A percentile compares a stretch with the other conserved stretches of the same genome.
These are phyloP conservation scores for Brachionus sp. DNA, from an alignment of 1,140 invertebrate genomes.

Conservation along the genomic window DNA sequence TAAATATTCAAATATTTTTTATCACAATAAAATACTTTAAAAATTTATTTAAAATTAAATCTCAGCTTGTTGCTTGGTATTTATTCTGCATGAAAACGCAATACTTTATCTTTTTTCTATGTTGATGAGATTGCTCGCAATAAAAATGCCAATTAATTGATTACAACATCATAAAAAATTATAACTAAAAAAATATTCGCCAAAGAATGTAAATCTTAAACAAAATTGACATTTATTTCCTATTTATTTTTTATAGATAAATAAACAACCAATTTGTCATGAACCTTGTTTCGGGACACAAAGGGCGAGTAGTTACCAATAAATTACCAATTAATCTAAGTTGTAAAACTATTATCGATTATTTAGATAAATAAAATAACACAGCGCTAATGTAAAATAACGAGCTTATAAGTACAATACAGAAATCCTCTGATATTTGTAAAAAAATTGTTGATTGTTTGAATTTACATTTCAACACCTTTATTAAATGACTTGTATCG, in stretches of 20 bases:
- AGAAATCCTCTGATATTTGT: neutral
- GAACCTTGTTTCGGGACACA: conserved; percentile 5
- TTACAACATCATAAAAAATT: conserved; percentile 34
- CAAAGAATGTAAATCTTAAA: neutral
- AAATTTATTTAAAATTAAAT: conserved; percentile 13
- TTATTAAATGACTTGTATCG: neutral
- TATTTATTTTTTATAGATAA: conserved; percentile 15
- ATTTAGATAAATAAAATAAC: neutral
- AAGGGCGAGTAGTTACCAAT: neutral
- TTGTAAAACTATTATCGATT: conserved; percentile 23
- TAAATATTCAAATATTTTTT: neutral
- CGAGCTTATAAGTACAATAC: conserved; percentile 12
- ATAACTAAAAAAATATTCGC: neutral
- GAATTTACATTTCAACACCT: conserved; percentile 36
- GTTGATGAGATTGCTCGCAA: neutral
- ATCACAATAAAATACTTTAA: neutral
- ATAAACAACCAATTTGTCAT: conserved; percentile 25
- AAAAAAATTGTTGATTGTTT: neutral
- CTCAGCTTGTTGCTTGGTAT: conserved; percentile 2
- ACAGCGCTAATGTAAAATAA: neutral
- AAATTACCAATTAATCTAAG: conserved; percentile 28
- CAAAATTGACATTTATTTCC: conserved; percentile 30
- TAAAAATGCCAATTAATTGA: conserved; percentile 44
- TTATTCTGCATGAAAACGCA: neutral
- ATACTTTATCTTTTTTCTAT: conserved; percentile 18